phyloP scores from a whole-genome alignment of 1,140 invertebrate species.

The Asobara japonica region DNA sequence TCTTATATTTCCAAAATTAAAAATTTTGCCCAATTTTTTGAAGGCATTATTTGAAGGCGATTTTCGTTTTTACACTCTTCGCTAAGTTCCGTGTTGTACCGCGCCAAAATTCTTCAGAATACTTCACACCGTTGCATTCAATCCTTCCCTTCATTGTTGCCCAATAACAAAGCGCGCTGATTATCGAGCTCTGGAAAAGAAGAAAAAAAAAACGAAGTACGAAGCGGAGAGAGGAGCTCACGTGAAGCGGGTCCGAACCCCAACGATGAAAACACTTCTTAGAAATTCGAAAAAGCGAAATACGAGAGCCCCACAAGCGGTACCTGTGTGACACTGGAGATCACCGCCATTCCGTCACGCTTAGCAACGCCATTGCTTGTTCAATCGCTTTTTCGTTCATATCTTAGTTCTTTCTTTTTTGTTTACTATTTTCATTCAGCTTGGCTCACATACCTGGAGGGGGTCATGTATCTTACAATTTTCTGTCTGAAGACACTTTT shows the following conservation, averaged over 20 bases:
- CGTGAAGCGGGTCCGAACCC: neutral
- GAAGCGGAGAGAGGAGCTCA: neutral
- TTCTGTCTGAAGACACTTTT: too few relatives aligned
- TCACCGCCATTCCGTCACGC: constrained; percentile 22
- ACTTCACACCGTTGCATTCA: too few relatives aligned
- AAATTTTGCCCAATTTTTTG: too few relatives aligned
- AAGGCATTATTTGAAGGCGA: too few relatives aligned
- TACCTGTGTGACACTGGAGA: constrained; percentile 36
- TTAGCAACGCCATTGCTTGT: neutral
- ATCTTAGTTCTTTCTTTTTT: neutral
- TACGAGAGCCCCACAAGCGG: constrained; percentile 25
- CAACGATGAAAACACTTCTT: constrained; percentile 28
- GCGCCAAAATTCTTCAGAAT: too few relatives aligned
- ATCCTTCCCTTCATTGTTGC: neutral
- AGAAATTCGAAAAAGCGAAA: constrained; percentile 36
- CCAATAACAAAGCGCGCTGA: neutral
- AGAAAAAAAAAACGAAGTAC: neutral
- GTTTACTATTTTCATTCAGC: constrained; percentile 1
- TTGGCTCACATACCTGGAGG: neutral
- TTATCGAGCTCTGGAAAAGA: neutral
- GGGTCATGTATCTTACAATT: neutral
- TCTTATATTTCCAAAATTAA: too few relatives aligned
- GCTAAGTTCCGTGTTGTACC: too few relatives aligned
- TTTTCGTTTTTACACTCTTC: too few relatives aligned
- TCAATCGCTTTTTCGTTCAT: constrained; percentile 17